Conservation (phyloP, 2,797 vertebrate species). For the Smutsia temminckii region DNA sequence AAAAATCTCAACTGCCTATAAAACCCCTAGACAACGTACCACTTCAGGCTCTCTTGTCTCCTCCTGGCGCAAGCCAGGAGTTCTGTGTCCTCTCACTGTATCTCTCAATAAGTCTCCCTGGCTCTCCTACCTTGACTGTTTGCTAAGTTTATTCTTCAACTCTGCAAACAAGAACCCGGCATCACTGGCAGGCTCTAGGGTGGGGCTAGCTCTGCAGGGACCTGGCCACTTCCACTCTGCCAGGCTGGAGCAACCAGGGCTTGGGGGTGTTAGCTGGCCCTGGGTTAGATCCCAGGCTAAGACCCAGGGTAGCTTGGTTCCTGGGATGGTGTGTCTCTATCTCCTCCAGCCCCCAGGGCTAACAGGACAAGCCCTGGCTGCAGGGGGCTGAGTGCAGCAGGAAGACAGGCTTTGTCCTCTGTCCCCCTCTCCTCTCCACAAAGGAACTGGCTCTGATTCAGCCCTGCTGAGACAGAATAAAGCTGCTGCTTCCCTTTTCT, state of each 20-base stretch:
- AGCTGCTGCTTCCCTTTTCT: neutral
- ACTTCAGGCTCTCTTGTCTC: too few species aligned
- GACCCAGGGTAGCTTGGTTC: neutral
- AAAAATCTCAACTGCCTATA: too few species aligned
- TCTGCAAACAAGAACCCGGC: too few species aligned
- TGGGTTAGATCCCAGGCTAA: neutral
- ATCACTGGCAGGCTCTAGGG: neutral
- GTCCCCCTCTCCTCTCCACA: neutral
- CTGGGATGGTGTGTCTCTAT: neutral
- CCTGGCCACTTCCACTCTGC: neutral
- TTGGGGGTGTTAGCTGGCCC: neutral
- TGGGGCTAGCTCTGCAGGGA: neutral
- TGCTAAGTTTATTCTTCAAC: too few species aligned
- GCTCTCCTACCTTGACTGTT: too few species aligned
- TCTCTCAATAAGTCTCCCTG: too few species aligned
- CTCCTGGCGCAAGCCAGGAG: too few species aligned
- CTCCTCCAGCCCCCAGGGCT: neutral
- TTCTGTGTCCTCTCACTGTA: too few species aligned
- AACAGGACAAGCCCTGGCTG: neutral
- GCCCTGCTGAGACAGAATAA: neutral
- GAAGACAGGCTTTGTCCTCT: fast-evolving
- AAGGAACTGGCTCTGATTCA: neutral
- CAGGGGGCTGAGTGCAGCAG: neutral
- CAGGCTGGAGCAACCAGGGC: neutral
- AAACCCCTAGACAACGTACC: too few species aligned